Conservation (phyloP, 2,113 vertebrate species). For the Apaloderma vittatum region DNA sequence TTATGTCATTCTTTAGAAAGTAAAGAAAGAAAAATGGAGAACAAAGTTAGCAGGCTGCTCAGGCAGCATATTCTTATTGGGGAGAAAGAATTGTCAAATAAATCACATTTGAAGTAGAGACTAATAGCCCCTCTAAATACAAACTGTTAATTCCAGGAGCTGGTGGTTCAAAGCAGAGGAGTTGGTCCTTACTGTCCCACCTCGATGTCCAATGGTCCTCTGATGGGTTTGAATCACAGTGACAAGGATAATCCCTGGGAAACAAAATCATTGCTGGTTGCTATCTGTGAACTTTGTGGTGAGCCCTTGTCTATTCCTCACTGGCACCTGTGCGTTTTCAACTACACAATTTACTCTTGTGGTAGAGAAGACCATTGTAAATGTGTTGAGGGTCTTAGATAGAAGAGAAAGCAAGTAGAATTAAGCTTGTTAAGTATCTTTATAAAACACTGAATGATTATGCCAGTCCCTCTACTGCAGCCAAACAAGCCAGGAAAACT, state of each 20-base stretch:
- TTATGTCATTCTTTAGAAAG: neutral
- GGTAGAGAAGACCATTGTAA: neutral
- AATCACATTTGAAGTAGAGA: neutral
- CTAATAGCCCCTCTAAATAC: neutral
- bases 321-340: neutral
- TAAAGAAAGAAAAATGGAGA: neutral
- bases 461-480: neutral
- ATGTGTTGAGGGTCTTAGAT: neutral
- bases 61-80: neutral
- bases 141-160: neutral
- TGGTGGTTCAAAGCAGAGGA: neutral
- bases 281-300: neutral
- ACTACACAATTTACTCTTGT: neutral
- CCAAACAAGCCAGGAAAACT: neutral
- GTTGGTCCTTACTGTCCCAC: neutral
- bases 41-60: neutral
- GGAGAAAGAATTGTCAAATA: neutral
- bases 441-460: neutral
- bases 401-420: neutral
- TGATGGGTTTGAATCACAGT: neutral
- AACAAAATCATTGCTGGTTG: fast-evolving
- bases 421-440: neutral
- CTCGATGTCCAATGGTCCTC: neutral
- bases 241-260: neutral
- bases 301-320: neutral